phyloP scores from a whole-genome alignment of 2,888 invertebrate species.

The Amaurobius ferox region DNA sequence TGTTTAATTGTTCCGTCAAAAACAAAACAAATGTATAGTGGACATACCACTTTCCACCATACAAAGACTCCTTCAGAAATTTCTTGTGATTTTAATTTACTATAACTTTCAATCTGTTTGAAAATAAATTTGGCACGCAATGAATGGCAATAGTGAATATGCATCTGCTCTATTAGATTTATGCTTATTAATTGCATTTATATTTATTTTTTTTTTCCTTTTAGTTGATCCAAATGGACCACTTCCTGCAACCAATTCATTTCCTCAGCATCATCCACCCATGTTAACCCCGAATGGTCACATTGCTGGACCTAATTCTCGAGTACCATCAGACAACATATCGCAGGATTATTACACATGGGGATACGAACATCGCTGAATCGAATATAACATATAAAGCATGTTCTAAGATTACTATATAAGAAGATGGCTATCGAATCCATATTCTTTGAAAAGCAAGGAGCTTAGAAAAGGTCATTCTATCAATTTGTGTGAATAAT shows the following conservation, averaged over 20 bases:
- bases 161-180: no score
- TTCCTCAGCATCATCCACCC: slow-evolving; percentile 36
- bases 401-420: no score
- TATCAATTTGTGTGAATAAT: background rate
- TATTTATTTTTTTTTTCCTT: background rate
- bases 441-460: background rate
- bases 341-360: slow-evolving; percentile 54
- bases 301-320: background rate
- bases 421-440: background rate
- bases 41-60: no score
- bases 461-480: background rate
- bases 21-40: no score
- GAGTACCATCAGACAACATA: slow-evolving; percentile 22
- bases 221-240: slow-evolving; percentile 32
- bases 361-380: slow-evolving; percentile 21
- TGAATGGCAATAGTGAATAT: no score
- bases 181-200: no score
- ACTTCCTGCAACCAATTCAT: slow-evolving; percentile 13
- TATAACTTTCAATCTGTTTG: no score
- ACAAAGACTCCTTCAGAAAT: no score
- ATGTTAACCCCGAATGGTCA: slow-evolving; percentile 29
- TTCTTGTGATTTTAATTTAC: no score
- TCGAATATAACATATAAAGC: background rate
- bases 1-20: no score
- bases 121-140: no score